phyloP scores from a whole-genome alignment of 2,113 vertebrate genomes.

The Malurus alboscapulatus region DNA sequence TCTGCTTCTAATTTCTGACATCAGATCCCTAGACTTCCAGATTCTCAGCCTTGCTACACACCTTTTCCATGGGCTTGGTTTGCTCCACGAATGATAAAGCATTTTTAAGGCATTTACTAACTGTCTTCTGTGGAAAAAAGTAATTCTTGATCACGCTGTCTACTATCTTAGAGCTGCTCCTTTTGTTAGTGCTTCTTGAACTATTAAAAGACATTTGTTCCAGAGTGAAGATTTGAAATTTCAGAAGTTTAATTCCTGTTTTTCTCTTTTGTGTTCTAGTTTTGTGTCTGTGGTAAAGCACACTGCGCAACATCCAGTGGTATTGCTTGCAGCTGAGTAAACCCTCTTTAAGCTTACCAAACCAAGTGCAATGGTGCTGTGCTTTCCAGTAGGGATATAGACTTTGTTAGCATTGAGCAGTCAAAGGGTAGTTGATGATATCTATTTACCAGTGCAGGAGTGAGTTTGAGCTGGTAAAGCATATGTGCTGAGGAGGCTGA shows the following conservation, averaged over 20 bases:
- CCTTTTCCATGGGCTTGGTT: not conserved
- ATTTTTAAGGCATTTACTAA: not conserved
- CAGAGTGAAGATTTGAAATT: not conserved
- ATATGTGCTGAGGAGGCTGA: slow-evolving; percentile 61
- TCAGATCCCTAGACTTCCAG: not conserved
- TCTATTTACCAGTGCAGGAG: not conserved
- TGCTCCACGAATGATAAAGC: not conserved
- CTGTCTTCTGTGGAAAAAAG: not conserved
- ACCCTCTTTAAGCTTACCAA: not conserved
- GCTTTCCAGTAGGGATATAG: slow-evolving; percentile 22
- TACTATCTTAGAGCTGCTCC: not conserved
- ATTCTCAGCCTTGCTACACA: not conserved
- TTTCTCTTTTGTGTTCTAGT: not conserved
- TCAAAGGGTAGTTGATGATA: slow-evolving; percentile 43
- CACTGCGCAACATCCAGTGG: not conserved
- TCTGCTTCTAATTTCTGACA: not conserved
- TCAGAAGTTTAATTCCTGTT: not conserved
- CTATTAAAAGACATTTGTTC: not conserved
- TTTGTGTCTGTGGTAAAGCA: slow-evolving; percentile 12
- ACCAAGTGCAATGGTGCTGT: not conserved
- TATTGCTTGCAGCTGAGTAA: slow-evolving; percentile 17
- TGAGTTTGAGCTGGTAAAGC: slow-evolving; percentile 36
- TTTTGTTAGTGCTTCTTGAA: not conserved
- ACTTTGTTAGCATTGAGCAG: slow-evolving; percentile 36
- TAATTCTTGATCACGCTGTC: not conserved